A percentile compares a stretch with the other conserved stretches of the same genome.
Evolutionary conservation across 2,888 invertebrate species (phyloP).

Genomic region (Ptychoptera albimana): DNA sequence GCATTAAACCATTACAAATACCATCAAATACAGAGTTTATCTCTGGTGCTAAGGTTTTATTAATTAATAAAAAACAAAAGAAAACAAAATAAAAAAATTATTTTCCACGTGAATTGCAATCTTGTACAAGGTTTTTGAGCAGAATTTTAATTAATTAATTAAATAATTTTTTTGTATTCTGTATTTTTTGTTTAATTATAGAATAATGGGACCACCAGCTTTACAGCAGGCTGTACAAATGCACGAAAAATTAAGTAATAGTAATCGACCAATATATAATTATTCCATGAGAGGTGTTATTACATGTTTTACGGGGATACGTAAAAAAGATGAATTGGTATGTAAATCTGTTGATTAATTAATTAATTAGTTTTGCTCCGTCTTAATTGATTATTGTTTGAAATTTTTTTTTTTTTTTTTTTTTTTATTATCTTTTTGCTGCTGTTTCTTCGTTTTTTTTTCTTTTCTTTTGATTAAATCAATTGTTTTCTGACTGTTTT

Average conservation of each 20-base stretch:
- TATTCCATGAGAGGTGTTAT: slow-evolving; percentile 76
- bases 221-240: slow-evolving; percentile 57
- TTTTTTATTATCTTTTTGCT: not conserved
- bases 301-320: slow-evolving; percentile 84
- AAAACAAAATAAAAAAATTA: too few species aligned
- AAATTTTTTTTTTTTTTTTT: not conserved
- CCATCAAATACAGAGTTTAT: too few species aligned
- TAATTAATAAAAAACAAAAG: too few species aligned
- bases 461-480: too few species aligned
- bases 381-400: too few species aligned
- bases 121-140: not conserved
- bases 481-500: too few species aligned
- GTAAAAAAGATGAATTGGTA: slow-evolving; percentile 79
- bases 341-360: slow-evolving; percentile 9
- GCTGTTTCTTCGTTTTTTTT: not conserved
- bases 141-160: not conserved
- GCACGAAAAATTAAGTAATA: slow-evolving; percentile 50
- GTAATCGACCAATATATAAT: slow-evolving; percentile 70
- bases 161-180: not conserved
- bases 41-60: too few species aligned
- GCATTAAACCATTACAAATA: too few species aligned
- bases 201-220: slow-evolving; percentile 69
- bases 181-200: slow-evolving; percentile 14
- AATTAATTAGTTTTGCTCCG: too few species aligned
- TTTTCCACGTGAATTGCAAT: slow-evolving; percentile 2